These are phyloP conservation scores for Galaxias olidus DNA, from an alignment of 2,797 vertebrate genomes.

Conservation along the genomic window DNA sequence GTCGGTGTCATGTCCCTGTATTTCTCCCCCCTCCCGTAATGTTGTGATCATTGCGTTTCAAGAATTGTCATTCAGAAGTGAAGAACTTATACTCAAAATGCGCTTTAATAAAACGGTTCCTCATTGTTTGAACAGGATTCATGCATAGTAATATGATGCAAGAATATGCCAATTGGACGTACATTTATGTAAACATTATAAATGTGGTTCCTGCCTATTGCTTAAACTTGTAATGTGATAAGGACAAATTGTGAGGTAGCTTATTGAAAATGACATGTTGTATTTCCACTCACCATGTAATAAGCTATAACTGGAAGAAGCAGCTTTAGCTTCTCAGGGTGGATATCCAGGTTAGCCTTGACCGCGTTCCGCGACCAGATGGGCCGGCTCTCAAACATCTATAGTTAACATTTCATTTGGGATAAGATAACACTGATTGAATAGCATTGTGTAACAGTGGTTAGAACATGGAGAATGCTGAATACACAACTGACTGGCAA, in stretches of 20 bases:
- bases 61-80: too few species aligned
- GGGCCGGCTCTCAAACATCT: slow-evolving; percentile 90
- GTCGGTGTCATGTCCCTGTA: too few species aligned
- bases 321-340: slow-evolving; percentile 94
- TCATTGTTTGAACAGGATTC: too few species aligned
- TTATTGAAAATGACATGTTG: background rate
- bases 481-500: too few species aligned
- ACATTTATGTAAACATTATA: too few species aligned
- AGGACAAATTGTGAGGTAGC: background rate
- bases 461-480: background rate
- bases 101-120: too few species aligned
- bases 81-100: too few species aligned
- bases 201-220: too few species aligned
- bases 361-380: slow-evolving; percentile 94
- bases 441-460: slow-evolving; percentile 4
- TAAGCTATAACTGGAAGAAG: slow-evolving; percentile 88
- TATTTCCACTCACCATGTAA: slow-evolving; percentile 89
- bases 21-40: too few species aligned
- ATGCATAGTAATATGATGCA: too few species aligned
- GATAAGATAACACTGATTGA: slow-evolving; percentile 42
- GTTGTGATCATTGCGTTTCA: too few species aligned
- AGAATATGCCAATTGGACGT: too few species aligned
- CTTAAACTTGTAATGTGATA: background rate
- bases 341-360: slow-evolving; percentile 89
- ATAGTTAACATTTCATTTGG: slow-evolving; percentile 35